Conservation (phyloP, 2,797 vertebrate genomes). For the Cossypha heuglini region DNA sequence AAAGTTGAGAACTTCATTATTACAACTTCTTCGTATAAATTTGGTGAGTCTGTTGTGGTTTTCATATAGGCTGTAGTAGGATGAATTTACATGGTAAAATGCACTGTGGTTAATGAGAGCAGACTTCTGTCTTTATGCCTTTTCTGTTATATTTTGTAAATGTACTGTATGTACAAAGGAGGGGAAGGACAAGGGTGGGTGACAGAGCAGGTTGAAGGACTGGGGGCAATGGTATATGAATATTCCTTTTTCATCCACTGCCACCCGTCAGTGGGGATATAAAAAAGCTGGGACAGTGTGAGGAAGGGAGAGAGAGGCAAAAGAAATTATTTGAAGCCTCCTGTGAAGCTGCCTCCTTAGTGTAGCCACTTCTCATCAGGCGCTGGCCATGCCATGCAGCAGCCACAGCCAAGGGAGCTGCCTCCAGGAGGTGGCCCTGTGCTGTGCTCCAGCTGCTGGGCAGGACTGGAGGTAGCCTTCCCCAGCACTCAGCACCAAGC, state of each 20-base stretch:
- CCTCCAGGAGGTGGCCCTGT: neutral
- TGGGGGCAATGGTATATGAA: fast-evolving
- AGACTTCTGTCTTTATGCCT: neutral
- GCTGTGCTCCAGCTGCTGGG: fast-evolving
- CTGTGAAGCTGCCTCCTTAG: neutral
- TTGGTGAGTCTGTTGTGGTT: neutral
- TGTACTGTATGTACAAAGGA: neutral
- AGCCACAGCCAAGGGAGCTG: neutral
- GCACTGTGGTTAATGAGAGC: neutral
- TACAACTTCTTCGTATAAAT: neutral
- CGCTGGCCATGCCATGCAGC: fast-evolving
- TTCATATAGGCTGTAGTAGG: neutral
- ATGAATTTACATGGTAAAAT: neutral
- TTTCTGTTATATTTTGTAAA: neutral
- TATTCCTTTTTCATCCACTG: neutral
- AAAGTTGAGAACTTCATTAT: neutral
- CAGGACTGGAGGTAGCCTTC: neutral
- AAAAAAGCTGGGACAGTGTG: neutral
- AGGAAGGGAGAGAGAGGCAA: neutral
- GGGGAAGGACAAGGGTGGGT: neutral
- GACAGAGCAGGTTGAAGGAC: neutral
- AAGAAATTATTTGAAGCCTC: neutral
- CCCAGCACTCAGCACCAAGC: fast-evolving
- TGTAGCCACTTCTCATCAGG: fast-evolving
- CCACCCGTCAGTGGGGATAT: neutral